Evolutionary conservation across 1,140 invertebrate genomes (phyloP).

Genomic region (Euwallacea fornicatus): DNA sequence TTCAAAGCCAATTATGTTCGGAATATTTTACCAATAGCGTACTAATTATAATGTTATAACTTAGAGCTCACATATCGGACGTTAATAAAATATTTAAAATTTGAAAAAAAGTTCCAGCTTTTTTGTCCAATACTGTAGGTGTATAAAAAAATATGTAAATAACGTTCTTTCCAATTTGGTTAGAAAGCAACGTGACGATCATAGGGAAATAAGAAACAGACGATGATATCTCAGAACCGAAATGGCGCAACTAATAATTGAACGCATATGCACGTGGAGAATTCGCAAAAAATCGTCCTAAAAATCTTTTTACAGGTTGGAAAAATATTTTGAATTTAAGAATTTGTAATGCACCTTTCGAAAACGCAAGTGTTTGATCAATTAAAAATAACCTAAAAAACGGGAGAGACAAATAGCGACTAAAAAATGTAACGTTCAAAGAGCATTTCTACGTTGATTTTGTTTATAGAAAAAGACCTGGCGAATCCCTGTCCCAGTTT

Average conservation of each 20-base stretch:
- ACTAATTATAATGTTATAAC: too few species aligned
- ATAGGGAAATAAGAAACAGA: too few species aligned
- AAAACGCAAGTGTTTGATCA: neutral
- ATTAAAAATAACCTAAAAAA: neutral
- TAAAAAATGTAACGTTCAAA: conserved; percentile 1
- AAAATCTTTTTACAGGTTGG: neutral
- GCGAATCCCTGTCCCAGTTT: conserved; percentile 28
- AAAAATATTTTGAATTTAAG: neutral
- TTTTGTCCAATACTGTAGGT: too few species aligned
- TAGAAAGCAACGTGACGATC: too few species aligned
- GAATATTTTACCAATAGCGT: too few species aligned
- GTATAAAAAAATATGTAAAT: too few species aligned
- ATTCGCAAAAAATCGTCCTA: neutral
- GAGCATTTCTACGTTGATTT: neutral
- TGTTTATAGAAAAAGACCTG: conserved; percentile 9
- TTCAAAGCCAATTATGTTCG: too few species aligned
- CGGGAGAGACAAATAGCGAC: neutral
- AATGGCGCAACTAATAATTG: neutral
- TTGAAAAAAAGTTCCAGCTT: too few species aligned
- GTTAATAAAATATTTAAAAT: too few species aligned
- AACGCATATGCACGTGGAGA: neutral
- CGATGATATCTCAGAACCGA: too few species aligned
- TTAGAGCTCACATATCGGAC: too few species aligned
- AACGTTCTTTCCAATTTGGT: too few species aligned
- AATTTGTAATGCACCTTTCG: neutral